phyloP scores from a whole-genome alignment of 2,113 vertebrate genomes.

The Ancistrus triradiatus region DNA sequence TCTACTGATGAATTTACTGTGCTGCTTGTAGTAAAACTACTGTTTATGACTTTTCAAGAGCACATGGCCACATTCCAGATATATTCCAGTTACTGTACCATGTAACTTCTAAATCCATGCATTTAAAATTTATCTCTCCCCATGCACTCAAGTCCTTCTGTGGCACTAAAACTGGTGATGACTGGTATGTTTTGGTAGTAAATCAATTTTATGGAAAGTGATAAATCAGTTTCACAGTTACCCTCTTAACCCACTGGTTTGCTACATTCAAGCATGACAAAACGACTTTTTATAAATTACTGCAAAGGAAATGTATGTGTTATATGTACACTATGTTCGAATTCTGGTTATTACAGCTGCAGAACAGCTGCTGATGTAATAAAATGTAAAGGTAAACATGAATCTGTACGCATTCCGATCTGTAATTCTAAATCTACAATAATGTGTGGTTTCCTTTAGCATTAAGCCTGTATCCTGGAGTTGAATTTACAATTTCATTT shows the following conservation, averaged over 20 bases:
- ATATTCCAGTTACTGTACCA: too few relatives aligned
- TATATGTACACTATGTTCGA: too few relatives aligned
- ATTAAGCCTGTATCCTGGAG: background rate
- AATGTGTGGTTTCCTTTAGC: background rate
- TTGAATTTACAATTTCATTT: too few relatives aligned
- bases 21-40: constrained; percentile 3
- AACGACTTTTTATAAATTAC: background rate
- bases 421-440: background rate
- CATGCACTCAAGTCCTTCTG: background rate
- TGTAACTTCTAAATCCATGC: background rate
- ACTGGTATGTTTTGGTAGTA: constrained; percentile 8
- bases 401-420: background rate
- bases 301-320: background rate
- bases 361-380: background rate
- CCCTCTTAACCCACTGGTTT: background rate
- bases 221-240: constrained; percentile 8
- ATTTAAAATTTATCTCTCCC: constrained; percentile 13
- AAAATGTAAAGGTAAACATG: background rate
- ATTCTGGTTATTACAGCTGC: background rate
- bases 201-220: constrained; percentile 2
- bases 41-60: constrained; percentile 29
- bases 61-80: constrained; percentile 13
- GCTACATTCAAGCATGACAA: background rate
- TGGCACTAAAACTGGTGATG: constrained; percentile 3
- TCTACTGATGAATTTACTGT: constrained; percentile 18